phyloP scores from a whole-genome alignment of 2,888 invertebrate species.

The Zhengitettix transpicula region DNA sequence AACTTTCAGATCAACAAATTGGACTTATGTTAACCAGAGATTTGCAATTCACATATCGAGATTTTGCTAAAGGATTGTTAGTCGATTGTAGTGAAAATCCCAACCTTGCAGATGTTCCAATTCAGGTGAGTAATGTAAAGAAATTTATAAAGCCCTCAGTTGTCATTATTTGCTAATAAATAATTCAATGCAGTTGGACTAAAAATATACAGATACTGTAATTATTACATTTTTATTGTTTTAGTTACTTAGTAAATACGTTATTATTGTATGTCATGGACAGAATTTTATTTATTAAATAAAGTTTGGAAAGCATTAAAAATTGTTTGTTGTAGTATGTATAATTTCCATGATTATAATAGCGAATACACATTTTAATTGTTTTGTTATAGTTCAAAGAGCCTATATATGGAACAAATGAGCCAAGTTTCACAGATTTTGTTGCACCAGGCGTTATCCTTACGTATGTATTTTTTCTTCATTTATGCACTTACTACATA shows the following conservation, averaged over 20 bases:
- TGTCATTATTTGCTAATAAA: too few relatives aligned
- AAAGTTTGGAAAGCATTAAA: too few relatives aligned
- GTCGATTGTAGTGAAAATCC: constrained; percentile 62
- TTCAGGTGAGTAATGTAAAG: constrained; percentile 27
- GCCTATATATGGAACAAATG: constrained; percentile 74
- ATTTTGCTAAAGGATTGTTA: constrained; percentile 62
- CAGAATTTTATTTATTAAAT: background rate
- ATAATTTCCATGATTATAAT: background rate
- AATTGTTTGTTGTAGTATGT: too few relatives aligned
- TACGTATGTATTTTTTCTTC: constrained; percentile 45
- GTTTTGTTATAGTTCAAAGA: constrained; percentile 47
- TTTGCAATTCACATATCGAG: constrained; percentile 69
- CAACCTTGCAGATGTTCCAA: constrained; percentile 73
- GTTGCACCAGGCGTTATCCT: constrained; percentile 90
- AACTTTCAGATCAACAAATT: constrained; percentile 67
- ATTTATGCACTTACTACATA: too few relatives aligned
- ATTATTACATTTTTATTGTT: background rate
- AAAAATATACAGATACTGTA: background rate
- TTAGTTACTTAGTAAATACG: background rate
- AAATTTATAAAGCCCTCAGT: too few relatives aligned
- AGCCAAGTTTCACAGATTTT: constrained; percentile 89
- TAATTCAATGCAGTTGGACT: background rate
- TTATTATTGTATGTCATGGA: too few relatives aligned
- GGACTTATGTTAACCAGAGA: constrained; percentile 75
- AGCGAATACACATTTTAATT: background rate